Evolutionary conservation across 2,888 invertebrate species (phyloP).

Genomic region (Melanophora roralis): DNA sequence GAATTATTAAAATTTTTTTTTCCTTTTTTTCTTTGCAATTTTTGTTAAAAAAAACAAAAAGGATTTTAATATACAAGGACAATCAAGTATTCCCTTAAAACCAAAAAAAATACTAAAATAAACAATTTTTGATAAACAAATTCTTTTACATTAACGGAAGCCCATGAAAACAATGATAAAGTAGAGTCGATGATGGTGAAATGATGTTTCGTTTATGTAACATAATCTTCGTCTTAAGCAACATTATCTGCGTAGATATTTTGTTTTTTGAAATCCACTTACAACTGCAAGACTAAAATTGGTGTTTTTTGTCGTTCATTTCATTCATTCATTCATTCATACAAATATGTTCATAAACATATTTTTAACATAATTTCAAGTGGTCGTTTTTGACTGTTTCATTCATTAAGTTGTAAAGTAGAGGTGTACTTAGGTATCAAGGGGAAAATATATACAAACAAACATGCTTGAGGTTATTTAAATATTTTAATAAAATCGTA

Average conservation of each 20-base stretch:
- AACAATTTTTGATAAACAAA: background rate
- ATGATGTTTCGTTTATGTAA: constrained; percentile 6
- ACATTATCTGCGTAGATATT: background rate
- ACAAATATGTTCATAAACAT: too few relatives aligned
- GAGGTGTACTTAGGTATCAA: too few relatives aligned
- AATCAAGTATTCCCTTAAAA: background rate
- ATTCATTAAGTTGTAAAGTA: background rate
- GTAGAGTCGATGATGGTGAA: background rate
- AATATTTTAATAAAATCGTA: background rate
- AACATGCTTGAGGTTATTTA: background rate
- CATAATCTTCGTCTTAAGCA: background rate
- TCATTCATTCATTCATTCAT: too few relatives aligned
- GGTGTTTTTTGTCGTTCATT: background rate
- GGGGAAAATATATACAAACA: too few relatives aligned
- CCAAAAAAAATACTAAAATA: background rate
- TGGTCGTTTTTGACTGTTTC: background rate
- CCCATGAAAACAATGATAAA: background rate
- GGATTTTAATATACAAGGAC: background rate
- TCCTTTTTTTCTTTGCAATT: background rate
- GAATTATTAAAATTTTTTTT: background rate
- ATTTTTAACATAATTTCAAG: constrained; percentile 12
- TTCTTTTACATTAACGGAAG: background rate
- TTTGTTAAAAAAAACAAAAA: background rate
- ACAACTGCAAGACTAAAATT: background rate
- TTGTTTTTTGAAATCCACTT: background rate